Evolutionary conservation across 2,113 vertebrate genomes (phyloP).

Genomic region (Centropus unirufus): DNA sequence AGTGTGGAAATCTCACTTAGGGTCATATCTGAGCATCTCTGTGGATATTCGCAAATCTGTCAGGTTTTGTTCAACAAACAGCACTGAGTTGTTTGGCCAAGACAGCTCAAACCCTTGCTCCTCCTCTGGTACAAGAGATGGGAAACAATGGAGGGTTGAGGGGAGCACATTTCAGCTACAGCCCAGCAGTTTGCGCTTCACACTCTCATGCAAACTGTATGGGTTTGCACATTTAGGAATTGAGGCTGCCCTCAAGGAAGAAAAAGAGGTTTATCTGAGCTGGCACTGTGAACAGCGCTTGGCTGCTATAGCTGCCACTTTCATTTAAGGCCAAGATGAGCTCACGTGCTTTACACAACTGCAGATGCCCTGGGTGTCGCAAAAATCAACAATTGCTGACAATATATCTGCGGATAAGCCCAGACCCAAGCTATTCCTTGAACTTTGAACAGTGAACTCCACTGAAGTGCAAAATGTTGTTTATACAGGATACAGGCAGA

Average conservation of each 20-base stretch:
- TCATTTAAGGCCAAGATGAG: background rate
- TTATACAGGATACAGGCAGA: background rate
- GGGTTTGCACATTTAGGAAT: conserved; percentile 35
- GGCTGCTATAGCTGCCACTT: conserved; percentile 52
- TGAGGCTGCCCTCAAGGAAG: background rate
- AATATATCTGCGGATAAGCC: background rate
- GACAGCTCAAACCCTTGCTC: background rate
- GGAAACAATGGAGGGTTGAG: background rate
- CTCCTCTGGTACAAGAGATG: background rate
- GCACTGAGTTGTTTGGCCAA: background rate
- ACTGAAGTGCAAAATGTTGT: background rate
- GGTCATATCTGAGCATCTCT: background rate
- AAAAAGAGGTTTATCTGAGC: conserved; percentile 33
- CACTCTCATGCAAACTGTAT: background rate
- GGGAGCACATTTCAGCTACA: background rate
- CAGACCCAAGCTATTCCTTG: background rate
- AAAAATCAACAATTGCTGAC: conserved; percentile 6
- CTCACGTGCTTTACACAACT: conserved; percentile 29
- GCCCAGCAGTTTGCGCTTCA: background rate
- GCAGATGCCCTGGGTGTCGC: background rate
- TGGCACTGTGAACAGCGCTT: conserved; percentile 22
- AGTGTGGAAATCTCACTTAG: conserved; percentile 18
- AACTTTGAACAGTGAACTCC: background rate
- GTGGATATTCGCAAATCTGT: conserved; percentile 17
- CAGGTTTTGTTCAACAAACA: background rate